A percentile compares a stretch with the other conserved stretches of the same genome.
Conservation (phyloP, 2,888 invertebrate genomes). For the Hetaerina titia region DNA sequence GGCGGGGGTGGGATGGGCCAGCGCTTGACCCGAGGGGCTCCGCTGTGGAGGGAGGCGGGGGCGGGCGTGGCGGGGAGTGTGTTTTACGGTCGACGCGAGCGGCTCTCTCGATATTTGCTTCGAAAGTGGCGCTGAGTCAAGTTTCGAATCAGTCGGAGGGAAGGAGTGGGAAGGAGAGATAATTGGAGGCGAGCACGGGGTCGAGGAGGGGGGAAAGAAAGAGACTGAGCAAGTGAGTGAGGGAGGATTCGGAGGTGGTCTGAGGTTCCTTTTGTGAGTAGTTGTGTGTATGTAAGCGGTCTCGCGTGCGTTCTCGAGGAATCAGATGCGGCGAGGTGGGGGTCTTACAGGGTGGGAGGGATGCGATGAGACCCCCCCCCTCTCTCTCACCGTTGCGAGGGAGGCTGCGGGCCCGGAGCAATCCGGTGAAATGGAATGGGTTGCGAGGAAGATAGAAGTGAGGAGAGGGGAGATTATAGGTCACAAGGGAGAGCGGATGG, state of each 20-base stretch:
- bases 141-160: neutral
- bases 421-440: neutral
- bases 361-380: neutral
- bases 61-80: neutral
- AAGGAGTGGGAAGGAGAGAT: neutral
- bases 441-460: neutral
- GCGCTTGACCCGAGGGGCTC: neutral
- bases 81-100: too few relatives aligned
- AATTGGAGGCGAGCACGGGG: conserved; percentile 22
- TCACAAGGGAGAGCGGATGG: conserved; percentile 22
- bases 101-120: neutral
- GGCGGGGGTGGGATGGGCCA: neutral
- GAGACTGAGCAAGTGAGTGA: neutral
- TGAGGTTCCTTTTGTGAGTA: neutral
- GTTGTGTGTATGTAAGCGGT: neutral
- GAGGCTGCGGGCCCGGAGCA: neutral
- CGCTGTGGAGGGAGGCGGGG: neutral
- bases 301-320: neutral
- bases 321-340: neutral
- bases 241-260: neutral
- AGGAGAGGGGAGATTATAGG: conserved; percentile 25
- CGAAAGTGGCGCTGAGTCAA: neutral
- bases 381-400: neutral
- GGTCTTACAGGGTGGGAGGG: neutral
- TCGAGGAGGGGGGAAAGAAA: neutral